Conservation (phyloP, 2,797 vertebrate species). For the Esox masquinongy region DNA sequence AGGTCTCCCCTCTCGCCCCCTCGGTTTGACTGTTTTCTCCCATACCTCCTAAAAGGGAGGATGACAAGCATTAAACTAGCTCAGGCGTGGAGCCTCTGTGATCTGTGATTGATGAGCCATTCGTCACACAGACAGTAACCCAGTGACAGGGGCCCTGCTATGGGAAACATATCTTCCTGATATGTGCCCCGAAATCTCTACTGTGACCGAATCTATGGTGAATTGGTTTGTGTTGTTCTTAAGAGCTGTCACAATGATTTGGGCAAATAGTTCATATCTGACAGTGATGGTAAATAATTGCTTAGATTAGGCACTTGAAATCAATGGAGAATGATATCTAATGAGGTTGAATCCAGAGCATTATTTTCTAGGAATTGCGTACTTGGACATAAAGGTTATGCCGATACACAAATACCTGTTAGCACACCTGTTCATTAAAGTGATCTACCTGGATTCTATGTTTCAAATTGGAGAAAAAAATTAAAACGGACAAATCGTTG, state of each 20-base stretch:
- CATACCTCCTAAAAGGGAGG: constrained; percentile 25
- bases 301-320: constrained; percentile 63
- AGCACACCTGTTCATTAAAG: neutral
- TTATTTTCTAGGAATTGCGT: neutral
- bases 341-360: constrained; percentile 48
- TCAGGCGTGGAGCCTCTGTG: constrained; percentile 30
- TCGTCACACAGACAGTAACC: constrained; percentile 47
- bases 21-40: constrained; percentile 30
- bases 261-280: constrained; percentile 51
- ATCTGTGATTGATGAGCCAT: constrained; percentile 60
- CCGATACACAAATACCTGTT: neutral
- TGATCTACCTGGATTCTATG: no score
- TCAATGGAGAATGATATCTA: constrained; percentile 64
- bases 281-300: constrained; percentile 41
- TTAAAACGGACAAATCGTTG: no score
- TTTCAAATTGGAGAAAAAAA: no score
- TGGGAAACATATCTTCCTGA: constrained; percentile 31
- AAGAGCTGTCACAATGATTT: constrained; percentile 54
- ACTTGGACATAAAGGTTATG: neutral
- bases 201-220: constrained; percentile 45
- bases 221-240: constrained; percentile 42
- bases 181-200: constrained; percentile 59
- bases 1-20: constrained; percentile 31
- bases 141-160: constrained; percentile 53
- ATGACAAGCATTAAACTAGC: constrained; percentile 38